phyloP scores from a whole-genome alignment of 2,113 vertebrate species.

The Myanophis thanlyinensis region DNA sequence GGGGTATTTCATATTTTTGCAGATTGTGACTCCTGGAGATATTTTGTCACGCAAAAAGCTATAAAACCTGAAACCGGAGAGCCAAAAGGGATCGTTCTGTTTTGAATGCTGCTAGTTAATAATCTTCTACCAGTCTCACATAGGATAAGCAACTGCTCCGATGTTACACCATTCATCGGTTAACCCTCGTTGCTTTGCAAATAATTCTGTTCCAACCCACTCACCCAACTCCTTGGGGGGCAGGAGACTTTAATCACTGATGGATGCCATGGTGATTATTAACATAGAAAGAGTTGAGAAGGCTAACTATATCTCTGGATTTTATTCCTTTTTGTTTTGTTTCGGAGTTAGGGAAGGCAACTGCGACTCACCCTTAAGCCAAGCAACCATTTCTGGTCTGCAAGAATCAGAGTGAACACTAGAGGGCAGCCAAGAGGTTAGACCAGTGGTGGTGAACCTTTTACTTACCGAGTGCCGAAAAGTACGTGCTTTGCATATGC shows the following conservation, averaged over 20 bases:
- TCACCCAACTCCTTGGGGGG: background rate
- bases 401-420: background rate
- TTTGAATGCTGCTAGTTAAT: constrained; percentile 45
- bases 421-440: background rate
- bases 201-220: constrained; percentile 7
- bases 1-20: background rate
- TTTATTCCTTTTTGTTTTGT: background rate
- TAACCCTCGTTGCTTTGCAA: background rate
- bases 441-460: too few relatives aligned
- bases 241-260: constrained; percentile 24
- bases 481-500: too few relatives aligned
- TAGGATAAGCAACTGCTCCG: background rate
- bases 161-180: background rate
- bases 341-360: background rate
- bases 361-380: background rate
- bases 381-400: background rate
- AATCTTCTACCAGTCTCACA: constrained; percentile 10
- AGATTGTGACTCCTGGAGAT: constrained; percentile 16
- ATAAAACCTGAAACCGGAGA: constrained; percentile 17
- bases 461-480: too few relatives aligned
- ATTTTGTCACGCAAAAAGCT: constrained; percentile 18
- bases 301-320: constrained; percentile 36
- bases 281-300: constrained; percentile 16
- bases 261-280: constrained; percentile 21
- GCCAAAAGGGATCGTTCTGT: constrained; percentile 26